phyloP scores from a whole-genome alignment of 2,113 vertebrate species.

The Leiothrix lutea region DNA sequence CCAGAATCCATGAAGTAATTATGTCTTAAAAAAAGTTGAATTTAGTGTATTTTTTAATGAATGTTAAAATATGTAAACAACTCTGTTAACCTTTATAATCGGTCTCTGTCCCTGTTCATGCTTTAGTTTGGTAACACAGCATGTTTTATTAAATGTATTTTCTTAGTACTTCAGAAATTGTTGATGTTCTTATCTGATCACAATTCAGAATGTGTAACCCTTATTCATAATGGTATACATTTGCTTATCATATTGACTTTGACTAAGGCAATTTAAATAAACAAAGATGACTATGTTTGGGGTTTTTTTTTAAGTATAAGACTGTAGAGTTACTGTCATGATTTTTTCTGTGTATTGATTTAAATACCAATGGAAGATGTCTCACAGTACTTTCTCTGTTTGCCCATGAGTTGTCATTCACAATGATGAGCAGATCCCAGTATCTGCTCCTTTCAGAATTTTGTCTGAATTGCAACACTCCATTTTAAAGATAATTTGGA shows the following conservation, averaged over 20 bases:
- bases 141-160: not conserved
- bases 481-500: not conserved
- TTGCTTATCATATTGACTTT: not conserved
- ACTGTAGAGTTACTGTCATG: not conserved
- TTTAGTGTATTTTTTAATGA: not conserved
- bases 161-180: not conserved
- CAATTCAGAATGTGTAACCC: not conserved
- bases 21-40: not conserved
- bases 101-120: not conserved
- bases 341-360: not conserved
- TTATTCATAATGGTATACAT: not conserved
- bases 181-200: not conserved
- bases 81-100: not conserved
- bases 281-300: not conserved
- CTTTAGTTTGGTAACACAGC: not conserved
- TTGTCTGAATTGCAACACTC: accelerated
- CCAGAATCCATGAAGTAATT: not conserved
- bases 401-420: not conserved
- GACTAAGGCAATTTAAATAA: not conserved
- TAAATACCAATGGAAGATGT: not conserved
- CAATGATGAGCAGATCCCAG: not conserved
- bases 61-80: not conserved
- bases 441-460: not conserved
- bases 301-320: not conserved
- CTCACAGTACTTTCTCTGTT: not conserved